A percentile compares a stretch with the other conserved stretches of the same genome.
Conservation (phyloP, 2,797 vertebrate species). For the Labroides dimidiatus region DNA sequence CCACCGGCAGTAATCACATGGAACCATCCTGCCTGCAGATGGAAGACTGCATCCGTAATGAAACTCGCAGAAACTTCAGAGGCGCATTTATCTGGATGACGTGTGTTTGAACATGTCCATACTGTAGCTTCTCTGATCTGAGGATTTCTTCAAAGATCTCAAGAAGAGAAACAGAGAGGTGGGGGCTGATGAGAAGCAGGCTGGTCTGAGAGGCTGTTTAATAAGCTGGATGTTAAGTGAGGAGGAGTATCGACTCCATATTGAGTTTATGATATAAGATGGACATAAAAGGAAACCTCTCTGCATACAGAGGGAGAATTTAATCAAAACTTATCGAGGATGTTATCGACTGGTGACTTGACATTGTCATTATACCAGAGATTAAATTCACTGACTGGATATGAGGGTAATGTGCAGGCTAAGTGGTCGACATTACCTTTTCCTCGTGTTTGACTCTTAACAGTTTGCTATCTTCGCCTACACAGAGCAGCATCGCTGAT, state of each 20-base stretch:
- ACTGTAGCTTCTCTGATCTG: conserved; percentile 32
- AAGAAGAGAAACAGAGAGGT: background rate
- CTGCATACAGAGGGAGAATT: conserved; percentile 17
- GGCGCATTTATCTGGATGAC: conserved; percentile 23
- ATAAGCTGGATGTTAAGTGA: conserved; percentile 22
- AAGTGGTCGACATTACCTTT: background rate
- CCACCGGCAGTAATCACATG: too few species aligned
- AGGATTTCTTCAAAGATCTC: conserved; percentile 7
- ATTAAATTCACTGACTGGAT: conserved; percentile 5
- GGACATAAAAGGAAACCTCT: conserved; percentile 17
- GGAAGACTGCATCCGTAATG: conserved; percentile 10
- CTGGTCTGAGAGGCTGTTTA: conserved; percentile 29
- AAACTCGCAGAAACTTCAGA: conserved; percentile 3
- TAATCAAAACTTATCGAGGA: conserved; percentile 14
- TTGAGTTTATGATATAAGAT: conserved; percentile 24
- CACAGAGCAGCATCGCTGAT: background rate
- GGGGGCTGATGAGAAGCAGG: conserved; percentile 42
- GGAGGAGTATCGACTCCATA: conserved; percentile 23
- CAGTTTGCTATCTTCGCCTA: background rate
- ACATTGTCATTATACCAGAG: conserved; percentile 10
- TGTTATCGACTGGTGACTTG: background rate
- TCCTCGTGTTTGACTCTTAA: background rate
- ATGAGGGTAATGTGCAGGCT: background rate
- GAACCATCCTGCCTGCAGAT: background rate
- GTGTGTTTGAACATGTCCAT: conserved; percentile 26